Percentiles rank a stretch among this genome's conserved stretches.
These are phyloP conservation scores for Melanargia galathea DNA, from an alignment of 2,888 invertebrate species.

Conservation along the genomic window DNA sequence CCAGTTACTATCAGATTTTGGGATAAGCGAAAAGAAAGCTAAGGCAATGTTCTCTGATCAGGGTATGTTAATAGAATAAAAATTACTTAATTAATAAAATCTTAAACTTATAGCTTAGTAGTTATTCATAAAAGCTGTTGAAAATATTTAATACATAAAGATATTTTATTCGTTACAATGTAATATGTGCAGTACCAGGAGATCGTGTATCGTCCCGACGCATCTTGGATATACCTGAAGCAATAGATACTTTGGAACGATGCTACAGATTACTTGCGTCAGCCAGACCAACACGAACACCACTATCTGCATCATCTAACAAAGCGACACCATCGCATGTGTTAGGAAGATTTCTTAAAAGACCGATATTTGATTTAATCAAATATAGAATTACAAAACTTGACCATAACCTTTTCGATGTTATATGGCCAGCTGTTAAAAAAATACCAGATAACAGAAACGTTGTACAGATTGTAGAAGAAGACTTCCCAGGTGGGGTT, in stretches of 20 bases:
- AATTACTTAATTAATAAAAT: neutral
- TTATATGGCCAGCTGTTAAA: constrained; percentile 83
- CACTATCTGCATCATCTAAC: constrained; percentile 83
- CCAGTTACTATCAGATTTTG: constrained; percentile 86
- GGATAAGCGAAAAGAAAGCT: constrained; percentile 85
- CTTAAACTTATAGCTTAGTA: neutral
- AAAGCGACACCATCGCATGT: constrained; percentile 79
- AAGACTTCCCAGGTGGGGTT: constrained; percentile 88
- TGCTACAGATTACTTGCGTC: constrained; percentile 88
- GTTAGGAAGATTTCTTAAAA: constrained; percentile 88
- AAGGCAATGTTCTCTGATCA: constrained; percentile 89
- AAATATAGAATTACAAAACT: constrained; percentile 89
- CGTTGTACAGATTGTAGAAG: constrained; percentile 82
- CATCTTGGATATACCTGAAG: constrained; percentile 86
- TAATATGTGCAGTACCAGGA: constrained; percentile 84
- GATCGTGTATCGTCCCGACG: constrained; percentile 89
- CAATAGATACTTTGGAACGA: constrained; percentile 87
- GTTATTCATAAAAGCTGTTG: neutral
- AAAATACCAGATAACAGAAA: constrained; percentile 76
- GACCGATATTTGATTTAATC: constrained; percentile 87
- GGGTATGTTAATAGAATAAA: constrained; percentile 79
- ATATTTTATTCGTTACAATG: constrained; percentile 1
- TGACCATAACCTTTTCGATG: constrained; percentile 93
- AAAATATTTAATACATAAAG: neutral
- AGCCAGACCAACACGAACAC: constrained; percentile 79